Evolutionary conservation across 2,797 vertebrate species (phyloP).

Genomic region (Knipowitschia caucasica): DNA sequence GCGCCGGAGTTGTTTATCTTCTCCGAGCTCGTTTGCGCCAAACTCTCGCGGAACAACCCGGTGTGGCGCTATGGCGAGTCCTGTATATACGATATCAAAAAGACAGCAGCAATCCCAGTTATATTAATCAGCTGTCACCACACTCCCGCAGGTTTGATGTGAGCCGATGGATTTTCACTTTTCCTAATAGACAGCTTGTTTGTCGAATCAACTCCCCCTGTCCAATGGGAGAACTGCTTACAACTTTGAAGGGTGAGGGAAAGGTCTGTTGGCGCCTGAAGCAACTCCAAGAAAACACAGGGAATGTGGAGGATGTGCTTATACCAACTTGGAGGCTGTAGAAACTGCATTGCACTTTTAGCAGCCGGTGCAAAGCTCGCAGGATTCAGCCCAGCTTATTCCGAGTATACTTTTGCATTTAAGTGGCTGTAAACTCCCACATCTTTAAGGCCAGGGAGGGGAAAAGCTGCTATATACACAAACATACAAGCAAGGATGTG

Average conservation of each 20-base stretch:
- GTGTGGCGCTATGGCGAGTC: conserved; percentile 37
- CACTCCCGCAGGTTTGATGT: conserved; percentile 8
- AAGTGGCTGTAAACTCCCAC: conserved; percentile 68
- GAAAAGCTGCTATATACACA: conserved; percentile 71
- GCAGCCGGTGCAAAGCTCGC: conserved; percentile 31
- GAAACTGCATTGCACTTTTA: conserved; percentile 26
- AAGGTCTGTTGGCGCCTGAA: conserved; percentile 52
- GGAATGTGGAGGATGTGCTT: conserved; percentile 10
- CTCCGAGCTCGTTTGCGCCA: conserved; percentile 35
- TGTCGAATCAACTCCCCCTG: conserved; percentile 32
- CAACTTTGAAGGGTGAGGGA: conserved; percentile 50
- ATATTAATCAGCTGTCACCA: conserved; percentile 19
- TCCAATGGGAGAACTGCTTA: conserved; percentile 41
- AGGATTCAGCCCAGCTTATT: conserved; percentile 43
- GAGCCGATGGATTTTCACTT: conserved; percentile 4
- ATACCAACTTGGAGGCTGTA: conserved; percentile 10
- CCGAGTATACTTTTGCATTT: conserved; percentile 57
- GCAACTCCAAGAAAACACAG: conserved; percentile 43
- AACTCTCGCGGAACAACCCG: conserved; percentile 52
- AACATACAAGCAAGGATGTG: conserved; percentile 54
- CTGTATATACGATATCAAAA: conserved; percentile 28
- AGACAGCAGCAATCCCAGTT: conserved; percentile 8
- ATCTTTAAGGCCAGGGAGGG: conserved; percentile 65
- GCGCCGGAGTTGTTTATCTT: conserved; percentile 58
- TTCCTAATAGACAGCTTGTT: conserved; percentile 20